phyloP scores from a whole-genome alignment of 1,140 invertebrate genomes.

The Pseudomyrmex pallidus region DNA sequence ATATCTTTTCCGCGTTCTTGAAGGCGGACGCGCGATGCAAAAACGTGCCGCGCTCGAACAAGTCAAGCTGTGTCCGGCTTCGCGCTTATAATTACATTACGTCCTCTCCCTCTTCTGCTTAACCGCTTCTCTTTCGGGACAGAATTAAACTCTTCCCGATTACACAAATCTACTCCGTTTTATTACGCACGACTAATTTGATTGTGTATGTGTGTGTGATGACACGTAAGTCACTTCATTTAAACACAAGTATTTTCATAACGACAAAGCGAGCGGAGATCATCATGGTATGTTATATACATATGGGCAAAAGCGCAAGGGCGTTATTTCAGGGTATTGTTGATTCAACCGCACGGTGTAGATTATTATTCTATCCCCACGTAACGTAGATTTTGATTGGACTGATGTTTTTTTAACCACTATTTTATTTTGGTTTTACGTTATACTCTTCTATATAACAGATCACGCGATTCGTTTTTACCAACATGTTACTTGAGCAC shows the following conservation, averaged over 20 bases:
- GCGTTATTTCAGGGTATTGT: conserved; percentile 15
- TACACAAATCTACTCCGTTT: conserved; percentile 47
- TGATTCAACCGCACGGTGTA: not conserved
- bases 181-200: conserved; percentile 37
- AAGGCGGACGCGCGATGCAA: not conserved
- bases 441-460: conserved; percentile 20
- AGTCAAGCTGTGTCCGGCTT: not conserved
- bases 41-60: conserved; percentile 21
- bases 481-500: conserved; percentile 33
- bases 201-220: conserved; percentile 12
- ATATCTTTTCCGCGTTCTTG: not conserved
- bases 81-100: conserved; percentile 45
- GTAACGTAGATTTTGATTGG: conserved; percentile 9
- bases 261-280: conserved; percentile 14
- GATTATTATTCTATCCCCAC: conserved; percentile 2
- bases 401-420: conserved; percentile 15
- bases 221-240: conserved; percentile 32
- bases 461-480: conserved; percentile 22
- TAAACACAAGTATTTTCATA: conserved; percentile 47
- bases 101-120: conserved; percentile 11
- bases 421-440: not conserved
- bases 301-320: not conserved
- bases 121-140: conserved; percentile 42
- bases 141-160: conserved; percentile 29
- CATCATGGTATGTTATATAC: not conserved